phyloP scores from a whole-genome alignment of 2,888 invertebrate genomes.

The Lepidochrysops patricia region DNA sequence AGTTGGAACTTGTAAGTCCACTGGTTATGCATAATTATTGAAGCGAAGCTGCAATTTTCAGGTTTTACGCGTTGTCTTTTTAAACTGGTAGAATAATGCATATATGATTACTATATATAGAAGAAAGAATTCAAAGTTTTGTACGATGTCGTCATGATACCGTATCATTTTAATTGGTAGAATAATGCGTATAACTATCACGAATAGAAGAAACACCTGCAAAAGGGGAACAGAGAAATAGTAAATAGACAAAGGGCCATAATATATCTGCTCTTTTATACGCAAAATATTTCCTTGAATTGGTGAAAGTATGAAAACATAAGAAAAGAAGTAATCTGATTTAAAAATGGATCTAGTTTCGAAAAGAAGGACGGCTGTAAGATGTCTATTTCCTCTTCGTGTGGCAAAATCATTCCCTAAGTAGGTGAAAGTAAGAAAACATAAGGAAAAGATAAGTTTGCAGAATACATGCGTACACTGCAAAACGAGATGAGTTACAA shows the following conservation, averaged over 20 bases:
- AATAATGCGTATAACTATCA: too few relatives aligned
- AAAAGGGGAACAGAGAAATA: too few relatives aligned
- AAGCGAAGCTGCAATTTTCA: background rate
- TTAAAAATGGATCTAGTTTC: background rate
- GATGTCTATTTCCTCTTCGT: background rate
- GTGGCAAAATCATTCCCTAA: background rate
- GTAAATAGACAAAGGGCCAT: too few relatives aligned
- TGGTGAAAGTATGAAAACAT: too few relatives aligned
- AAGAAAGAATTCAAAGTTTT: background rate
- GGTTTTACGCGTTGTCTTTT: background rate
- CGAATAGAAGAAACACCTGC: too few relatives aligned
- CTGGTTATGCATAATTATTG: background rate
- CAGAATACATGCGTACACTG: background rate
- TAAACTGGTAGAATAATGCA: background rate
- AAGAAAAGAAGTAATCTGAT: too few relatives aligned
- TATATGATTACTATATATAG: background rate
- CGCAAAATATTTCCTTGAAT: too few relatives aligned
- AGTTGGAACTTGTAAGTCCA: background rate
- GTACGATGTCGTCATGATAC: too few relatives aligned
- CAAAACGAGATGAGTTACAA: background rate
- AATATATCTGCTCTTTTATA: too few relatives aligned
- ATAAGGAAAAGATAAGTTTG: background rate
- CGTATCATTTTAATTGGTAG: too few relatives aligned
- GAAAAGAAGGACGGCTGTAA: background rate
- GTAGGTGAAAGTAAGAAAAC: background rate